phyloP scores from a whole-genome alignment of 2,888 invertebrate species.

The Agonopterix subpropinquella region DNA sequence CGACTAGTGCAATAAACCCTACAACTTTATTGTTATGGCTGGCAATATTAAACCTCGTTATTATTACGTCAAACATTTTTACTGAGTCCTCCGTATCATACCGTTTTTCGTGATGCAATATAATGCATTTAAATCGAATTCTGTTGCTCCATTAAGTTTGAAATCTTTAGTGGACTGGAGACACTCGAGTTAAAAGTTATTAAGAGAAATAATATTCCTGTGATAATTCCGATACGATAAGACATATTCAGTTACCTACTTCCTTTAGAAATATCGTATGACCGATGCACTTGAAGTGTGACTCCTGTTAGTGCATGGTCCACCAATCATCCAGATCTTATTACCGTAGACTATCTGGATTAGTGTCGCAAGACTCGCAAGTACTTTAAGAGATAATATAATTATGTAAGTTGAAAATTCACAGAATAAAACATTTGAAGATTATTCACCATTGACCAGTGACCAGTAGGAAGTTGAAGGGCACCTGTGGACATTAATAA shows the following conservation, averaged over 20 bases:
- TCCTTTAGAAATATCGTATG: slow-evolving; percentile 54
- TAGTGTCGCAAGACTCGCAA: background rate
- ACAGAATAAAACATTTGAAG: too few relatives aligned
- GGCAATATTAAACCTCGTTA: slow-evolving; percentile 34
- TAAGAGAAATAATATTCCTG: background rate
- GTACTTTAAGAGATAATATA: too few relatives aligned
- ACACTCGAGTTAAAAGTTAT: background rate
- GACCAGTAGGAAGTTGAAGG: too few relatives aligned
- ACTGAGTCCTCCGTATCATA: slow-evolving; percentile 5
- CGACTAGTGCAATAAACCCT: slow-evolving; percentile 47
- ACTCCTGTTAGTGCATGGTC: slow-evolving; percentile 63
- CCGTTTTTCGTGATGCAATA: background rate
- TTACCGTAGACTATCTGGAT: background rate
- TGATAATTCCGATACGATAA: slow-evolving; percentile 2
- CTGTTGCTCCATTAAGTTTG: background rate
- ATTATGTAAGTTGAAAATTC: too few relatives aligned
- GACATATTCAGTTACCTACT: slow-evolving; percentile 15
- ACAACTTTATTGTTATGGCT: slow-evolving; percentile 48
- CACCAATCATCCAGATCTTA: slow-evolving; percentile 44
- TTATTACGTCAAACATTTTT: slow-evolving; percentile 36
- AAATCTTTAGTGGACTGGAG: too few relatives aligned
- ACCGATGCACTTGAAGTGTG: slow-evolving; percentile 55
- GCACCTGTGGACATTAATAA: too few relatives aligned
- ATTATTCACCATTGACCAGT: too few relatives aligned
- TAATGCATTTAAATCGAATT: background rate